Base-by-base conservation (phyloP, 1,140 invertebrate genomes). In the Sitophilus oryzae region DNA sequence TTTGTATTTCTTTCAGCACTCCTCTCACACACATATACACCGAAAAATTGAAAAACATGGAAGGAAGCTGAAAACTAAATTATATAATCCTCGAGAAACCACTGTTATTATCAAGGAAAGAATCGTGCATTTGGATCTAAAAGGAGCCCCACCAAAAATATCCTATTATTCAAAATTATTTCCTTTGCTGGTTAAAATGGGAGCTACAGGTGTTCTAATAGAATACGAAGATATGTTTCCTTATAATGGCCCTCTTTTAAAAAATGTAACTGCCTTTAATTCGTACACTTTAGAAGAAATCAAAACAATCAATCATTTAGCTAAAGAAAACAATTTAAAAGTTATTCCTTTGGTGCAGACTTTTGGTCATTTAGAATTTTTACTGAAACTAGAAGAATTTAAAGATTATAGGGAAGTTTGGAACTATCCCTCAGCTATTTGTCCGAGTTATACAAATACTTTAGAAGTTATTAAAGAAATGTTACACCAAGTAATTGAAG, bases 141-240 rank as follows among this genome's bases (percentile, higher is more conserved):
- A 96, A 73, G 93, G 93, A 6, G 90, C 89, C 0, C 89, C 93
- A 1, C 88, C 89, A 0, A 86, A 82, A 61, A 63, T 90, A 0
- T 67, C 70, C 14, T 88, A 84, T 68, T 81, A 89, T 38, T 79
- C 81, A 59, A 76, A 85, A 40, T 56, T 95, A 0, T 79, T 96
- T 49, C 83, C 83, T 2, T 73, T 91, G 49, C 65, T 97, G 0
- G 82, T 82, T 60, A 77, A 79, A 37, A 69, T 91, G 63, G 91
- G 86, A 11, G 90, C 88, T 0, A 97, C 89, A 41, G 93, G 91
- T 0, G 71, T 72, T 22, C 47, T 72, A 18, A 50, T 98, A 21
- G 96, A 98, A 72, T 98, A 96, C 75, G 96, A 98, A 75, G 96
- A 99, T 65, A 96, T 94, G 89, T 98, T 98, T 73, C 95, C 95